Evolutionary conservation across 2,888 invertebrate species (phyloP).

Genomic region (Agelastica alni): DNA sequence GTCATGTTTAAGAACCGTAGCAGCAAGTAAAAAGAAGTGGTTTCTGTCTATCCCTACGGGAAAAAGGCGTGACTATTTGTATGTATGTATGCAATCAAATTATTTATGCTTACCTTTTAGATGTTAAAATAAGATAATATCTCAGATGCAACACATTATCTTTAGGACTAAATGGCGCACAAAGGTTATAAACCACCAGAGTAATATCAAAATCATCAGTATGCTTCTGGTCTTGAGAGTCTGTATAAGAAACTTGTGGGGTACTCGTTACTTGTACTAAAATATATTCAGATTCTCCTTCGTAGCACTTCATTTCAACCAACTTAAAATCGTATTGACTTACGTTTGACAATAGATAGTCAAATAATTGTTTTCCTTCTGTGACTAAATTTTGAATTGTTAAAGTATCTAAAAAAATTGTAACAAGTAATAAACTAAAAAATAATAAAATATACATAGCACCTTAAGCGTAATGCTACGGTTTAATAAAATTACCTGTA

Average conservation of each 20-base stretch:
- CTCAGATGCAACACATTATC: conserved; percentile 59
- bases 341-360: conserved; percentile 71
- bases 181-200: conserved; percentile 66
- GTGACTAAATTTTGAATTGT: conserved; percentile 65
- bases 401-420: conserved; percentile 60
- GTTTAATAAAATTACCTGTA: conserved; percentile 59
- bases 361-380: conserved; percentile 68
- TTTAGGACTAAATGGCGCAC: conserved; percentile 48
- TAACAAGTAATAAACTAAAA: too few species aligned
- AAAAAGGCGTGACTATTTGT: too few species aligned
- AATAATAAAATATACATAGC: too few species aligned
- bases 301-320: conserved; percentile 62
- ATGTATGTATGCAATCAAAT: too few species aligned
- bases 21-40: too few species aligned
- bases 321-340: conserved; percentile 70
- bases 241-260: conserved; percentile 63
- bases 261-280: conserved; percentile 65
- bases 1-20: too few species aligned
- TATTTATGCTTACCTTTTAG: conserved; percentile 56
- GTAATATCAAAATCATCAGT: conserved; percentile 71
- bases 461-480: too few species aligned
- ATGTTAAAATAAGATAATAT: conserved; percentile 66
- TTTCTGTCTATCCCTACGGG: too few species aligned
- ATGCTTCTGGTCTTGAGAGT: conserved; percentile 64
- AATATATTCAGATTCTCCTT: conserved; percentile 62